Percentiles rank a stretch among this genome's conserved stretches.
phyloP scores from a whole-genome alignment of 35 echinoderm and acorn worm genomes.

The Apostichopus californicus region DNA sequence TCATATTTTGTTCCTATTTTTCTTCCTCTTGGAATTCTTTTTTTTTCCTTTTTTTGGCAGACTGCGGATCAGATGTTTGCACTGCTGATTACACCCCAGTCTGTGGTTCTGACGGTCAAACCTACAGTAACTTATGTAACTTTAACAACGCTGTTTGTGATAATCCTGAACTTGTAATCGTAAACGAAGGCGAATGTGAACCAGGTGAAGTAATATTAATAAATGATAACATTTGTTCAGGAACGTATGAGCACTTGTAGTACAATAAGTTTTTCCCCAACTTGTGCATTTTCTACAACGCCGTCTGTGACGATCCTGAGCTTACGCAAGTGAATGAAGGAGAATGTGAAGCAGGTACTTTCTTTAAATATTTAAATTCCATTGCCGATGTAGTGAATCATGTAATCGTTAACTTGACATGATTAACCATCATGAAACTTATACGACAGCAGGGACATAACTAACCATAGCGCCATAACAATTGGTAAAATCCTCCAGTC shows the following conservation, averaged over 20 bases:
- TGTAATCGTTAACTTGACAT: too few relatives aligned
- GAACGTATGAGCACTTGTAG: too few relatives aligned
- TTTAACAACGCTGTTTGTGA: slow-evolving; percentile 44
- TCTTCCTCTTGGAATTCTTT: too few relatives aligned
- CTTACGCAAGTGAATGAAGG: not conserved
- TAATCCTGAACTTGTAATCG: slow-evolving; percentile 16
- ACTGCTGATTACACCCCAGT: not conserved
- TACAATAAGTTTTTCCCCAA: not conserved
- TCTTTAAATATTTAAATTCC: too few relatives aligned
- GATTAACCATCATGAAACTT: too few relatives aligned
- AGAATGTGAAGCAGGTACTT: slow-evolving; percentile 7
- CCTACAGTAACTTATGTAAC: slow-evolving; percentile 42
- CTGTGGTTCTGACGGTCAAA: slow-evolving; percentile 45
- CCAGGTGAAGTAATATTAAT: not conserved
- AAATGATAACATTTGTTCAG: too few relatives aligned
- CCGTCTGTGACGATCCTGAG: slow-evolving; percentile 39
- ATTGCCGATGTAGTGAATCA: too few relatives aligned
- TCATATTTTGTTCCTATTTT: too few relatives aligned
- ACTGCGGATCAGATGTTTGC: not conserved
- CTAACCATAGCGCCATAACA: too few relatives aligned
- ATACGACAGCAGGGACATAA: too few relatives aligned
- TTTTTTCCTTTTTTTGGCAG: too few relatives aligned
- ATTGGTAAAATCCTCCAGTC: too few relatives aligned
- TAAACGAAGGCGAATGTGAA: slow-evolving; percentile 39
- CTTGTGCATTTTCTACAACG: not conserved